Evolutionary conservation across 2,113 vertebrate species (phyloP).

Genomic region (Epinephelus cyanopodus): DNA sequence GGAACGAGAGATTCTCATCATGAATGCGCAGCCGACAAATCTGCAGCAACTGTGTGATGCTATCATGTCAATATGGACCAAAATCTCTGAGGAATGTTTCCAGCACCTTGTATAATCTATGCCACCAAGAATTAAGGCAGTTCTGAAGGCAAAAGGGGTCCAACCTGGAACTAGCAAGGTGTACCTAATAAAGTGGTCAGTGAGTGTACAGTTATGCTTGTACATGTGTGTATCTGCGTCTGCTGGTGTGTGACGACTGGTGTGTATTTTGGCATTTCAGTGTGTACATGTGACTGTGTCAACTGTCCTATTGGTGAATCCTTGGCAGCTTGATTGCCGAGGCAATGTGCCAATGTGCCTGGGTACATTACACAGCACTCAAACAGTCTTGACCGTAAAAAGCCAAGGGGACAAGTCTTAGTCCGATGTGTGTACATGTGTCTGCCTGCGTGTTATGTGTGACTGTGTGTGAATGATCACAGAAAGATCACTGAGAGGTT

Average conservation of each 20-base stretch:
- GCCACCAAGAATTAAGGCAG: no score
- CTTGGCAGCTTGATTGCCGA: conserved; percentile 1
- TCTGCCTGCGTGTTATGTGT: neutral
- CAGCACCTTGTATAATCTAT: no score
- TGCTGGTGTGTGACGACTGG: neutral
- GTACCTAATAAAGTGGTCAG: no score
- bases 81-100: no score
- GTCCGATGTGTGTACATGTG: neutral
- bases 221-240: neutral
- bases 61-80: no score
- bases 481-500: conserved; percentile 46
- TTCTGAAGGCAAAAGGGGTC: no score
- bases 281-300: conserved; percentile 1
- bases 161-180: no score
- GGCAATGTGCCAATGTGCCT: conserved; percentile 26
- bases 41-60: no score
- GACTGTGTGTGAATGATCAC: conserved; percentile 14
- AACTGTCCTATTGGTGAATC: conserved; percentile 9
- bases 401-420: neutral
- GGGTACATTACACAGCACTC: conserved; percentile 22
- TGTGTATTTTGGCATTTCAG: neutral
- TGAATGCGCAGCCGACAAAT: no score
- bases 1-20: no score
- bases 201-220: no score
- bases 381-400: conserved; percentile 3